These are phyloP conservation scores for Planococcus citri DNA, from an alignment of 1,140 invertebrate genomes.

Conservation along the genomic window DNA sequence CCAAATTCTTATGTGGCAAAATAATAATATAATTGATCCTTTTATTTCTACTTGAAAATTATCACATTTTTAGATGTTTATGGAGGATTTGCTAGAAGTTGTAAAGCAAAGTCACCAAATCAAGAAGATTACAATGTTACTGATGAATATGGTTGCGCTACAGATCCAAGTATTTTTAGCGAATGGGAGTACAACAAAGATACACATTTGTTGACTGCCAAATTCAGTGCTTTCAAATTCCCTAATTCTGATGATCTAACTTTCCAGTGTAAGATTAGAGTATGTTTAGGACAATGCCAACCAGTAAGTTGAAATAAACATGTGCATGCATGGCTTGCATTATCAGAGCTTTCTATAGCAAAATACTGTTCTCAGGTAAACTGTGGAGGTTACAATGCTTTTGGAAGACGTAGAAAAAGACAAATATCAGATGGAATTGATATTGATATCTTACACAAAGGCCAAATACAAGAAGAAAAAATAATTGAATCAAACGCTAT, in stretches of 20 bases:
- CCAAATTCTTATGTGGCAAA: no score
- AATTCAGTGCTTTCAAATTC: constrained; percentile 93
- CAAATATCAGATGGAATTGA: no score
- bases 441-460: no score
- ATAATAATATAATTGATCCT: not conserved
- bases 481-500: no score
- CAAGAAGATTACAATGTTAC: constrained; percentile 87
- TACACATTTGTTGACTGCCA: constrained; percentile 64
- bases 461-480: no score
- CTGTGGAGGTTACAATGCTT: no score
- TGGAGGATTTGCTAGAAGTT: constrained; percentile 83
- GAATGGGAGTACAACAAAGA: constrained; percentile 82
- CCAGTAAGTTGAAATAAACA: no score
- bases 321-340: no score
- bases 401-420: no score
- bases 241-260: constrained; percentile 85
- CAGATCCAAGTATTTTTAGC: constrained; percentile 83
- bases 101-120: constrained; percentile 86
- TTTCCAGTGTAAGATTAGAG: constrained; percentile 91
- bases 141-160: constrained; percentile 86
- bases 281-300: constrained; percentile 90
- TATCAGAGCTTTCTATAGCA: no score
- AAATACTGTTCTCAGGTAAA: no score
- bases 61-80: constrained; percentile 68
- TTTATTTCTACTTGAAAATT: not conserved